A percentile compares a stretch with the other conserved stretches of the same genome.
phyloP scores from a whole-genome alignment of 2,113 vertebrate genomes.

The Ciconia boyciana region DNA sequence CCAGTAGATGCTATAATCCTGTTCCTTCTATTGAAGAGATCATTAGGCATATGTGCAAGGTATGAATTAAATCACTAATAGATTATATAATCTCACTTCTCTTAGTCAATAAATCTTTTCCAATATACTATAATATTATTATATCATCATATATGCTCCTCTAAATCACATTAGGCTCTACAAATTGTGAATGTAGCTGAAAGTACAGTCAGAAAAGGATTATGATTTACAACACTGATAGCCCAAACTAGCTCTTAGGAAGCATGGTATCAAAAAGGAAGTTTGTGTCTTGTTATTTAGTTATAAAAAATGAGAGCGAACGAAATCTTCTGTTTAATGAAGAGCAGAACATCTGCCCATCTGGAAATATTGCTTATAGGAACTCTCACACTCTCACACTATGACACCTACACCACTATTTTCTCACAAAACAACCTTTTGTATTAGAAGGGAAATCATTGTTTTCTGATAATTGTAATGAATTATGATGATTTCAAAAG shows the following conservation, averaged over 20 bases:
- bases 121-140: background rate
- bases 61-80: background rate
- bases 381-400: background rate
- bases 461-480: constrained; percentile 24
- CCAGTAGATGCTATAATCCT: background rate
- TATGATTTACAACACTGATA: background rate
- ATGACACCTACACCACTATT: background rate
- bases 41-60: background rate
- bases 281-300: background rate
- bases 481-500: background rate
- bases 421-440: constrained; percentile 24
- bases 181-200: background rate
- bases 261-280: background rate
- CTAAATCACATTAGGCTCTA: background rate
- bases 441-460: constrained; percentile 31
- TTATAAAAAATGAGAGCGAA: background rate
- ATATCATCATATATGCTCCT: background rate
- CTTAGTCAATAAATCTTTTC: background rate
- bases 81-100: background rate
- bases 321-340: constrained; percentile 29
- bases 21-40: background rate
- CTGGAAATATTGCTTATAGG: constrained; percentile 28
- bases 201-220: background rate
- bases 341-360: constrained; percentile 8
- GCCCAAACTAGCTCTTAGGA: background rate